These are phyloP conservation scores for Strigamia crassipes DNA, from an alignment of 2,888 invertebrate genomes.

Conservation along the genomic window DNA sequence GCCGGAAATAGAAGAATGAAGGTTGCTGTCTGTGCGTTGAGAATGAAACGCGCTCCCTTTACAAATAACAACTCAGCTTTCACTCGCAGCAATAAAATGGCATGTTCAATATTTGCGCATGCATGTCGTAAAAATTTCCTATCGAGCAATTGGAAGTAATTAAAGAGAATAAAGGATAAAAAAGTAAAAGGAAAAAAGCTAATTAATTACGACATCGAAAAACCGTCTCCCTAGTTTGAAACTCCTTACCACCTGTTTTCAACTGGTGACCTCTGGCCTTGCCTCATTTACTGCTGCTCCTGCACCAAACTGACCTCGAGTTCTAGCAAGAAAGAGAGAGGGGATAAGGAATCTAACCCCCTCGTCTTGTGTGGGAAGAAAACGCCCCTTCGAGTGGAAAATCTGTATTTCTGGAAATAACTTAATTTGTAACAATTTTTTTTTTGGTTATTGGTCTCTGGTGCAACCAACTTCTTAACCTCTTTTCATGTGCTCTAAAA, in stretches of 20 bases:
- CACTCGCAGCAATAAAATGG: neutral
- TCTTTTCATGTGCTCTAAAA: neutral
- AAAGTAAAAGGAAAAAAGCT: neutral
- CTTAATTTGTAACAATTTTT: neutral
- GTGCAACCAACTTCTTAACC: neutral
- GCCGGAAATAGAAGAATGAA: neutral
- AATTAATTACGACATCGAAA: neutral
- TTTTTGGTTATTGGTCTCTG: neutral
- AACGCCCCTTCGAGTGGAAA: neutral
- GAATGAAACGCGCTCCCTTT: neutral
- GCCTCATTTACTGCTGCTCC: neutral
- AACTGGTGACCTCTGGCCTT: neutral
- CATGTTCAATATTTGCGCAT: neutral
- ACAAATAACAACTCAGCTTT: constrained; percentile 2
- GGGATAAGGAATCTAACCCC: constrained; percentile 1
- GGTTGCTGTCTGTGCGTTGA: neutral
- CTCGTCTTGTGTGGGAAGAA: constrained; percentile 16
- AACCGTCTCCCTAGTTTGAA: neutral
- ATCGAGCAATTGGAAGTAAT: neutral
- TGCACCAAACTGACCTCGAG: neutral
- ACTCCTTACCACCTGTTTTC: neutral
- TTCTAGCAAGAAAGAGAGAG: neutral
- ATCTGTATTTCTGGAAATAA: neutral
- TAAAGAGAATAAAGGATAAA: neutral
- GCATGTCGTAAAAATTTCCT: neutral